Evolutionary conservation across 2,113 vertebrate species (phyloP).

Genomic region (Psittacus erithacus): DNA sequence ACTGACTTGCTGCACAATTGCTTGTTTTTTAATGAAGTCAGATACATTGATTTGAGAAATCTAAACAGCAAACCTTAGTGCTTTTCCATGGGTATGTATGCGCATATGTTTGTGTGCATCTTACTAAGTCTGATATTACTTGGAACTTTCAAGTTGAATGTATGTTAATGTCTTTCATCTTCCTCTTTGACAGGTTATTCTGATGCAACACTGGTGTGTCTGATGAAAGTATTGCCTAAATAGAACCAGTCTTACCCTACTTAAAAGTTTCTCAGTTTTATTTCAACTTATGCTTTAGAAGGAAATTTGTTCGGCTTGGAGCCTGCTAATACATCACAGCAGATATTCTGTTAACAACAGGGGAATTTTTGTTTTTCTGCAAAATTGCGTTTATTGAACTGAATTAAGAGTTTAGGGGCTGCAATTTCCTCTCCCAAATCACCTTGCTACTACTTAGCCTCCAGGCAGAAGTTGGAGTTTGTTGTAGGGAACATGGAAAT

Average conservation of each 20-base stretch:
- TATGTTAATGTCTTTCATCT: neutral
- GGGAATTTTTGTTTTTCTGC: conserved; percentile 56
- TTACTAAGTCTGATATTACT: neutral
- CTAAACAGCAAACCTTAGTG: neutral
- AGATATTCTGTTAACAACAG: conserved; percentile 35
- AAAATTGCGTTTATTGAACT: conserved; percentile 65
- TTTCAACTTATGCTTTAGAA: neutral
- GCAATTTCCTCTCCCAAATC: conserved; percentile 57
- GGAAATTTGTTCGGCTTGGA: neutral
- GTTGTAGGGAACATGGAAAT: conserved; percentile 77
- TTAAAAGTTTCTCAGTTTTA: neutral
- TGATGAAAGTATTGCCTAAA: neutral
- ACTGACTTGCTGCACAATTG: neutral
- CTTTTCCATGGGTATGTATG: neutral
- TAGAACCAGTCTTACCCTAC: neutral
- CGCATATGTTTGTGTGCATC: neutral
- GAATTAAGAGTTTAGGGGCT: conserved; percentile 58
- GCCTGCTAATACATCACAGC: neutral
- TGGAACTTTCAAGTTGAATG: neutral
- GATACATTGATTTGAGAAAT: neutral
- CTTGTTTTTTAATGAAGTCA: neutral
- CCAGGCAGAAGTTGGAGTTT: conserved; percentile 66
- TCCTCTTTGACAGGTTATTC: neutral
- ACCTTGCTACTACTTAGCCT: conserved; percentile 64
- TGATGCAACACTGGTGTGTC: neutral